Conservation (phyloP, 2,113 vertebrate species). For the Eulemur rufifrons region DNA sequence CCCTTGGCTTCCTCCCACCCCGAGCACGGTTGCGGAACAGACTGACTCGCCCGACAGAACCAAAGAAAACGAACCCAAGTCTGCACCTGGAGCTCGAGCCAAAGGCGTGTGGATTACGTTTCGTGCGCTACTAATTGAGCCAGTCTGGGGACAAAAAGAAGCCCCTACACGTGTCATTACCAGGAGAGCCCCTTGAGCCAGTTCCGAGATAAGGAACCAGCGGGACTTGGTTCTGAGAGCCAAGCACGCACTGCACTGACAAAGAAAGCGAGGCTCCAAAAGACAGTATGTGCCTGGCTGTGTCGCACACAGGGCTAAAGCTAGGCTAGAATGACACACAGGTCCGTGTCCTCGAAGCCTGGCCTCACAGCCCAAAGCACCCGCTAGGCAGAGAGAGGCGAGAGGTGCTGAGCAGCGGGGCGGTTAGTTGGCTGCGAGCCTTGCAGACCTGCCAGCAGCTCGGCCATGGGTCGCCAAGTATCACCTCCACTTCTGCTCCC, state of each 20-base stretch:
- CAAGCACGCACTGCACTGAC: background rate
- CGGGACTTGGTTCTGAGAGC: background rate
- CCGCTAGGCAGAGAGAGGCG: no score
- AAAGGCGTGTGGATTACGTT: background rate
- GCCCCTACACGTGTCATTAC: accelerated
- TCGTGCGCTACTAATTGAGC: background rate
- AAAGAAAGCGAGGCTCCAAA: background rate
- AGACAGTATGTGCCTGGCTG: background rate
- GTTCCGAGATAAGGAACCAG: background rate
- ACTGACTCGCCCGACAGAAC: no score
- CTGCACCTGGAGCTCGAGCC: background rate
- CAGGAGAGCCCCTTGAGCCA: background rate
- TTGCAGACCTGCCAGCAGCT: background rate
- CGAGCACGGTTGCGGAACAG: background rate
- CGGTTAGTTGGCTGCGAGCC: background rate
- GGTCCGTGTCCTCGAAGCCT: background rate
- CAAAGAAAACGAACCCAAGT: background rate
- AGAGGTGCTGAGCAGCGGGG: accelerated
- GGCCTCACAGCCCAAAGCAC: background rate
- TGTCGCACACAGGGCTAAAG: background rate
- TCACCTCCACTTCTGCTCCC: no score
- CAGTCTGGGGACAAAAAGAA: accelerated
- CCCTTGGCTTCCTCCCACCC: background rate
- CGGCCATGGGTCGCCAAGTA: no score
- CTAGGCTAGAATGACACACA: background rate